Evolutionary conservation across 2,888 invertebrate genomes (phyloP).

Genomic region (Agrochola circellaris): DNA sequence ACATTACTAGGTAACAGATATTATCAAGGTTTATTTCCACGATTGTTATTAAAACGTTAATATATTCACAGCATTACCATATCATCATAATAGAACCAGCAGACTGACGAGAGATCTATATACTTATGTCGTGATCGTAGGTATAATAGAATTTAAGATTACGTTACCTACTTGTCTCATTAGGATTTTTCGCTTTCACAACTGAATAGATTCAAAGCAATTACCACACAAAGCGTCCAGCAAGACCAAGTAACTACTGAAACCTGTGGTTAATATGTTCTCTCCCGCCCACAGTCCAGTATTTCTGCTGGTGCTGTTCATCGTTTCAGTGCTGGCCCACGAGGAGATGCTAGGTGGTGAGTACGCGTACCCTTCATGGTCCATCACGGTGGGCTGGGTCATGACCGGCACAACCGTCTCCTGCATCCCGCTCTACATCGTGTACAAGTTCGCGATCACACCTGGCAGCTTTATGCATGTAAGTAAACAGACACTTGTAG

Average conservation of each 20-base stretch:
- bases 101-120: neutral
- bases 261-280: neutral
- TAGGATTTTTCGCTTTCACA: neutral
- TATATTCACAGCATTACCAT: neutral
- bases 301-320: conserved; percentile 96
- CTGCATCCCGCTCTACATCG: conserved; percentile 95
- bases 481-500: conserved; percentile 3
- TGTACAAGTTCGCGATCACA: conserved; percentile 94
- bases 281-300: conserved; percentile 91
- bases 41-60: neutral
- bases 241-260: too few relatives aligned
- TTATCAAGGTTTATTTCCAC: neutral
- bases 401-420: conserved; percentile 96
- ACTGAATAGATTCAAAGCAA: neutral
- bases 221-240: neutral
- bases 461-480: conserved; percentile 89
- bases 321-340: conserved; percentile 95
- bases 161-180: neutral
- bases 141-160: neutral
- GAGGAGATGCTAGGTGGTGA: conserved; percentile 94
- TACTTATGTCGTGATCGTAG: neutral
- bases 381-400: conserved; percentile 94
- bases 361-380: conserved; percentile 95
- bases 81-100: neutral
- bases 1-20: too few relatives aligned